Conservation (phyloP, 2,113 vertebrate species). For the Psilopsiagon aymara region DNA sequence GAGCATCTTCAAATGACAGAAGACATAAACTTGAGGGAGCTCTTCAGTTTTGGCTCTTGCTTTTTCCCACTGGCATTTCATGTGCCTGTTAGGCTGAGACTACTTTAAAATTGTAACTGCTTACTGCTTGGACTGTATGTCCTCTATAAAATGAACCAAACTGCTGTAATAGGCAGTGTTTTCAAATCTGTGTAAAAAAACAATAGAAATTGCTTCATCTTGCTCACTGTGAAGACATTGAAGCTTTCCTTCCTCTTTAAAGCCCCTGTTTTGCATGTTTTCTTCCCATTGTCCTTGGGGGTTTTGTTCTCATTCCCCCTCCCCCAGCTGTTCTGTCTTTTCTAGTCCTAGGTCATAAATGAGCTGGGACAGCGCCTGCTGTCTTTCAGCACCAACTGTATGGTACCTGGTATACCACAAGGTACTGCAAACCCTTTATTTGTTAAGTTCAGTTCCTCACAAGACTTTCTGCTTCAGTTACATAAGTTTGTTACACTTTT, state of each 20-base stretch:
- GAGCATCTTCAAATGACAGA: not conserved
- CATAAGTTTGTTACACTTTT: not conserved
- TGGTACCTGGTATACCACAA: not conserved
- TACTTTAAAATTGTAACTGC: not conserved
- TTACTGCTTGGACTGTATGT: not conserved
- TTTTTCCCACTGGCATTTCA: not conserved
- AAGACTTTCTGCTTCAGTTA: not conserved
- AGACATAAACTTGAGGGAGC: not conserved
- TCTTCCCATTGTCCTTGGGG: not conserved
- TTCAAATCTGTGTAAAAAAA: conserved; percentile 24
- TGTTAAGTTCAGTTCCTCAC: not conserved
- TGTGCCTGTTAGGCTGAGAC: not conserved
- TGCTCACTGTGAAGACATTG: not conserved
- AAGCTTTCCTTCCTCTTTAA: not conserved
- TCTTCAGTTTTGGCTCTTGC: not conserved
- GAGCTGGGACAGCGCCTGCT: not conserved
- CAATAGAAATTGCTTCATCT: not conserved
- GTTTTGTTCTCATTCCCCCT: not conserved
- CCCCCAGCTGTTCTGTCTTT: not conserved
- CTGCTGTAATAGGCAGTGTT: not conserved
- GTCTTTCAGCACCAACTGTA: not conserved
- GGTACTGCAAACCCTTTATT: not conserved
- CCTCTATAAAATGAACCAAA: not conserved
- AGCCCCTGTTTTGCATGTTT: not conserved
- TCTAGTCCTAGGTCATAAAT: not conserved